Base-by-base conservation (phyloP, 2,797 vertebrate genomes). In the Muscicapa comitata region DNA sequence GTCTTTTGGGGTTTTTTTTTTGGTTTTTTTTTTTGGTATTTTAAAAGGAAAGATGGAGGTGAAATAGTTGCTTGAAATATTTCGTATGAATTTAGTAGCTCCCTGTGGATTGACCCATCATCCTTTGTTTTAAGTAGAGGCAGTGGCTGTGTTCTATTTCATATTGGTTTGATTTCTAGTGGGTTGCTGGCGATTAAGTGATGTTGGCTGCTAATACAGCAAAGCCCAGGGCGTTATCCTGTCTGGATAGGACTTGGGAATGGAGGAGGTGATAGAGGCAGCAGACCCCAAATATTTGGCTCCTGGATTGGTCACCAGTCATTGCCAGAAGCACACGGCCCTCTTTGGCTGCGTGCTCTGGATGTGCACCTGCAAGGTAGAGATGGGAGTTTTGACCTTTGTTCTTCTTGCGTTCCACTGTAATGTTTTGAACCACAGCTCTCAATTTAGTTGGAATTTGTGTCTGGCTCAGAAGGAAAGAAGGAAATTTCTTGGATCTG, bases 401-500 rank as follows among this genome's bases (percentile, higher is more conserved):
- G 31, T 89, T 87, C 42, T 79, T 54, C 65, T 77, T 53, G 40
- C 1, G 0, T 92, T 96, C 86, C 61, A 50, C 63, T 92, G 68
- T 72, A 73, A 92, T 6, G 38, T 87, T 95, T 88, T 75, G 91
- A 93, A 80, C 48, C 31, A 6, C 28, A 55, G 66, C 90, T 96
- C 96, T 94, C 89, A 90, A 92, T 96, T 95, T 95, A 75, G 53
- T 63, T 31, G 66, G 92, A 45, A 94, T 91, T 96, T 95, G 63
- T 78, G 66, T 82, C 94, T 81, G 65, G 54, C 97, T 97, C 54
- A 92, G 91, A 95, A 90, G 89, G 81, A 90, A 90, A 94, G 88
- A 90, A 79, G 55, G 86, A 89, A 82, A 93, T 96, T 94, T 91
- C 80, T 96, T 96, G 94, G 95, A 87, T 95, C 82, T 93, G 88